Evolutionary conservation across 1,140 invertebrate genomes (phyloP), one percentile per base, ranked within the genome.

Genomic region (Sitophilus oryzae): DNA sequence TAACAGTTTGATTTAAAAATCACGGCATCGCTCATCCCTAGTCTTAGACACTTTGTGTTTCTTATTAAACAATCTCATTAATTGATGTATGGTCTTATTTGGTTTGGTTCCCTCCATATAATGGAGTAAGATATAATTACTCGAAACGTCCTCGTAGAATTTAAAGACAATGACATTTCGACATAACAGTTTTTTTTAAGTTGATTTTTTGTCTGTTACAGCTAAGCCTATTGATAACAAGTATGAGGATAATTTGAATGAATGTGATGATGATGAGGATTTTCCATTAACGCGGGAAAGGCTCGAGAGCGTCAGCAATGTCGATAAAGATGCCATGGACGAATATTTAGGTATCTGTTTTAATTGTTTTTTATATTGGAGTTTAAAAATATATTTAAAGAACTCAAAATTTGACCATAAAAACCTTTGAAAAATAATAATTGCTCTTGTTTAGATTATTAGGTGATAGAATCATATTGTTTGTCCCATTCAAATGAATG

Each of bases 261-360:
- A 64, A 43, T 63, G 56, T 53, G 60, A 62, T 20, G 59, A 66
- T 44, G 59, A 54, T 41, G 59, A 60, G 25, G 61, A 61, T 58
- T 61, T 65, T 53, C 64, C 63, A 21, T 52, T 69, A 18, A 61
- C 65, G 5, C 71, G 82, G 14, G 81, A 84, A 63, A 74, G 82
- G 25, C 78, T 84, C 1, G 80, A 82, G 37, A 83, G 81, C 64
- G 80, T 86, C 23, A 82, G 82, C 61, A 83, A 82, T 41, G 82
- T 89, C 55, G 85, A 88, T 64, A 84, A 84, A 34, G 85, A 89
- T 63, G 84, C 84, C 34, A 70, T 90, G 34, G 84, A 87, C 64
- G 85, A 88, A 71, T 89, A 88, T 69, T 76, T 89, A 59, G 71
- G 71, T 60, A 56, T 14, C n/a, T 25, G 1, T 10, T n/a, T 14